Percentiles rank a stretch among this genome's conserved stretches.
Evolutionary conservation across 2,888 invertebrate species (phyloP).

Genomic region (Morpho helenor): DNA sequence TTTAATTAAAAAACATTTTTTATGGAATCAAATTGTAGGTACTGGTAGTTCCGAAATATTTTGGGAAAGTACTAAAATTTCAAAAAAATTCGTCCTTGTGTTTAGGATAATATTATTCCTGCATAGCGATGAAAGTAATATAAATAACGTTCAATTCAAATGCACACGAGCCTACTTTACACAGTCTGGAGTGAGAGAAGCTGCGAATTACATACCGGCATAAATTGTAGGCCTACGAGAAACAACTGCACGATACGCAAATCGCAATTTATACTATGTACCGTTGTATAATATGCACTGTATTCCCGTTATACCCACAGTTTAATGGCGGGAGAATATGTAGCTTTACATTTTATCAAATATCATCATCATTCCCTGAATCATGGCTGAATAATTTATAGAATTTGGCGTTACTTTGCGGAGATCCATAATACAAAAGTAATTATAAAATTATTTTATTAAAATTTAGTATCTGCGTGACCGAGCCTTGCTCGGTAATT

Average conservation of each 20-base stretch:
- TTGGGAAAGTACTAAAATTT: too few relatives aligned
- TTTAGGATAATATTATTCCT: too few relatives aligned
- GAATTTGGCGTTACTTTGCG: too few relatives aligned
- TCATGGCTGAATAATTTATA: neutral
- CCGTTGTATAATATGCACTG: slow-evolving; percentile 19
- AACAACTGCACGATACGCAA: slow-evolving; percentile 26
- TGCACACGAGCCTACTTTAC: slow-evolving; percentile 6
- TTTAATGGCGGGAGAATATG: slow-evolving; percentile 16
- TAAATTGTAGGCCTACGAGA: slow-evolving; percentile 21
- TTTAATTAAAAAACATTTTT: too few relatives aligned
- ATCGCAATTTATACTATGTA: slow-evolving; percentile 26
- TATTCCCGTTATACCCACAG: slow-evolving; percentile 17
- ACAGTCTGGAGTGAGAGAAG: slow-evolving; percentile 9
- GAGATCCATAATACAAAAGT: too few relatives aligned
- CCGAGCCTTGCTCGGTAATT: too few relatives aligned
- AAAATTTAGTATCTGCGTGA: too few relatives aligned
- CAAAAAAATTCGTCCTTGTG: too few relatives aligned
- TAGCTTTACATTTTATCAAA: neutral
- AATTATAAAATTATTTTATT: too few relatives aligned
- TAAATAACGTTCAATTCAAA: neutral
- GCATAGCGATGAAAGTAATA: too few relatives aligned
- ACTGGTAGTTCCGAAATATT: too few relatives aligned
- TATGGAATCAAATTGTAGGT: too few relatives aligned
- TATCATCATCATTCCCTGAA: neutral
- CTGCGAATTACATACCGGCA: slow-evolving; percentile 21